A percentile compares a stretch with the other conserved stretches of the same genome.
Evolutionary conservation across 2,888 invertebrate species (phyloP).

Genomic region (Drosophila borborema): DNA sequence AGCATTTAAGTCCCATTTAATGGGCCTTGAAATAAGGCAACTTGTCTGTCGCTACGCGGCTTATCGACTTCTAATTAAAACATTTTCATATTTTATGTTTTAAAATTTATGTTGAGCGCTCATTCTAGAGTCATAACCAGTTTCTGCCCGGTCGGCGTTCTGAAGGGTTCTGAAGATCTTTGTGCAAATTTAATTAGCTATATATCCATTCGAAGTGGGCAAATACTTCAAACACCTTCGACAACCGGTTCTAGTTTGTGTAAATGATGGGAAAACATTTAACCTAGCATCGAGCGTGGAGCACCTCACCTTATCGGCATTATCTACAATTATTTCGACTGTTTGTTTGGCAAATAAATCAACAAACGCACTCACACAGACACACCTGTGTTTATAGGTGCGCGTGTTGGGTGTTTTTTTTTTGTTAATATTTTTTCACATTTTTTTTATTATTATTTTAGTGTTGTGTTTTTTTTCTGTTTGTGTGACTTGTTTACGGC

Average conservation of each 20-base stretch:
- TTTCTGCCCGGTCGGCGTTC: not conserved
- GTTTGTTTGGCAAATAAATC: slow-evolving; percentile 67
- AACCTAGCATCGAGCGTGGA: slow-evolving; percentile 22
- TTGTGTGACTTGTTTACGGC: slow-evolving; percentile 56
- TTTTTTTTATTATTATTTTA: slow-evolving; percentile 28
- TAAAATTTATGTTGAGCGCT: not conserved
- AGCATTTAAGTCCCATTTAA: slow-evolving; percentile 40
- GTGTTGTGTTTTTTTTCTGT: slow-evolving; percentile 18
- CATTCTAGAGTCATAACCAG: not conserved
- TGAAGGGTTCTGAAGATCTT: slow-evolving; percentile 5
- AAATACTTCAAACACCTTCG: slow-evolving; percentile 25
- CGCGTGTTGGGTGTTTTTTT: slow-evolving; percentile 17
- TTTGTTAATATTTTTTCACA: slow-evolving; percentile 12
- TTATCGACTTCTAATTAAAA: slow-evolving; percentile 55
- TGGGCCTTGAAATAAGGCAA: slow-evolving; percentile 54
- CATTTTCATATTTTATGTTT: slow-evolving; percentile 21
- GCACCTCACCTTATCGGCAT: slow-evolving; percentile 56
- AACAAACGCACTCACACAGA: slow-evolving; percentile 18
- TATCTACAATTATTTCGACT: slow-evolving; percentile 57
- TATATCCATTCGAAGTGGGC: slow-evolving; percentile 24
- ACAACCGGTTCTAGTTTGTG: slow-evolving; percentile 38
- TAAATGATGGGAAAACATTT: slow-evolving; percentile 19
- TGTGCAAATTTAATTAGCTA: slow-evolving; percentile 33
- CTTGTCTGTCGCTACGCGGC: slow-evolving; percentile 26
- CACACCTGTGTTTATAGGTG: slow-evolving; percentile 17